These are phyloP conservation scores for Erinaceus europaeus DNA, from an alignment of 2,113 vertebrate species.

Conservation along the genomic window DNA sequence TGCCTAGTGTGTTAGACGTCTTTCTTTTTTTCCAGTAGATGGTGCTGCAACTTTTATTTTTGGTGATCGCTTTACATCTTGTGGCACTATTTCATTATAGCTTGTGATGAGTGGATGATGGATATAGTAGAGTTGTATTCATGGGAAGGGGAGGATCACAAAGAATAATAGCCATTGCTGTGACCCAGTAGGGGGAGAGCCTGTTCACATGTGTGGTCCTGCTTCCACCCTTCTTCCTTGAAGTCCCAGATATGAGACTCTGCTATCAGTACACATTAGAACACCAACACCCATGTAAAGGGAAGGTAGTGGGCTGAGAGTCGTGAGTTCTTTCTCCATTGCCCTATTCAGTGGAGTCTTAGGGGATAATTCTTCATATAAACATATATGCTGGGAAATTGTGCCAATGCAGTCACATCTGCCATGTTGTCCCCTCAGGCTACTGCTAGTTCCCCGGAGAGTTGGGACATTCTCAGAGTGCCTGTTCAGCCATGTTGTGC, in stretches of 20 bases:
- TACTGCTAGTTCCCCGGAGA: too few species aligned
- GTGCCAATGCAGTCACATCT: too few species aligned
- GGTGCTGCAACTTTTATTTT: not conserved
- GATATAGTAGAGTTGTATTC: not conserved
- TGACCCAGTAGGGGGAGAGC: not conserved
- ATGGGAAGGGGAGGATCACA: not conserved
- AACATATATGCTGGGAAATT: too few species aligned
- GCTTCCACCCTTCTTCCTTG: not conserved
- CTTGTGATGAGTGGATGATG: not conserved
- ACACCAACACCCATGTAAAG: not conserved
- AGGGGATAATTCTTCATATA: too few species aligned
- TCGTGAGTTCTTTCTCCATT: not conserved
- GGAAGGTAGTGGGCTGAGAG: not conserved
- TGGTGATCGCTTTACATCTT: too few species aligned
- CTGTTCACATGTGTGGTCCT: not conserved
- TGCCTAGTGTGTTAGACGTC: too few species aligned
- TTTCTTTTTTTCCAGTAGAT: too few species aligned
- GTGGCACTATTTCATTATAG: not conserved
- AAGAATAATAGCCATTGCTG: not conserved
- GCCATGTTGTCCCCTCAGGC: too few species aligned
- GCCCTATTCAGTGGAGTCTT: not conserved
- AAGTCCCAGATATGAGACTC: not conserved
- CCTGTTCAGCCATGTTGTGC: too few species aligned
- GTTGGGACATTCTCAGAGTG: too few species aligned
- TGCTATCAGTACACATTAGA: not conserved